Evolutionary conservation across 2,888 invertebrate genomes (phyloP), one percentile per base, ranked within the genome.

Genomic region (Leptarthrus brevirostris): DNA sequence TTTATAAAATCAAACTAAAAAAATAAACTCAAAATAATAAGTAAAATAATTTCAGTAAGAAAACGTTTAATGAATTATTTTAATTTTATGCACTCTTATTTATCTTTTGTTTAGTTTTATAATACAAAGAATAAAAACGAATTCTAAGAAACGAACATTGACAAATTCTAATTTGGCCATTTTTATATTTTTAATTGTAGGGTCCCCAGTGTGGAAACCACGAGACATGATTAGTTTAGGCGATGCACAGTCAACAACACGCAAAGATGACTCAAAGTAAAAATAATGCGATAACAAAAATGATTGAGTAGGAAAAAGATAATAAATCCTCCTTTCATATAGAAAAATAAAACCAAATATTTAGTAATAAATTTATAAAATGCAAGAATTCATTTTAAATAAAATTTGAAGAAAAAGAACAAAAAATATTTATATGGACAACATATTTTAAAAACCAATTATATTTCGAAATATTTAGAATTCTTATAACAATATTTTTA

Each of bases 131-230:
- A 30, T 72, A 61, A 49, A 77, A 77, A 74, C 53, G 75, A 77
- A n/a, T n/a, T n/a, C n/a, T n/a, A n/a, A n/a, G n/a, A 49, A 49
- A 49, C 74, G 56, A 76, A 78, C 76, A 76, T 77, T 26, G 14
- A 66, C 12, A 80, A 81, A 79, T 80, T 81, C 79, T 78, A 76
- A 79, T 79, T 77, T 78, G 78, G 79, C 79, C 79, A 82, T 83
- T 82, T 82, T 80, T 83, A 82, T 84, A 83, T 81, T 82, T 83
- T 90, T 88, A 89, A 89, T 91, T 90, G 89, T 91, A 93, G 96
- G 96, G 88, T 97, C 97, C 87, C 97, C 97, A 86, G 94, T 97
- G 88, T 97, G 97, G 97, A 97, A 97, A 91, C 96, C 96, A 88
- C 92, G 96, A 88, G 95, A 96, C 89, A 90, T 88, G 89, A 86